Conservation (phyloP, 2,113 vertebrate genomes). For the Suncus etruscus region DNA sequence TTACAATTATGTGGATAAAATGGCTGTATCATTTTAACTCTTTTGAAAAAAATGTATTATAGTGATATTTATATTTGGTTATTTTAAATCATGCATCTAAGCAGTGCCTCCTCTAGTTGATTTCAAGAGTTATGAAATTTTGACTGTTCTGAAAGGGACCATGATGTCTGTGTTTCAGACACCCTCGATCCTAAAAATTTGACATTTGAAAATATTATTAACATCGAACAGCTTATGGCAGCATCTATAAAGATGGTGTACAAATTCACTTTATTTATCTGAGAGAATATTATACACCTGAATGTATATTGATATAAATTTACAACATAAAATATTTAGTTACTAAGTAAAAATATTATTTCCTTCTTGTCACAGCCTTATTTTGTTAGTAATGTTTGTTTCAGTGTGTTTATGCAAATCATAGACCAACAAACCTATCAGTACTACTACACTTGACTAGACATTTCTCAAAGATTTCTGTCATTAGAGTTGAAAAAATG, state of each 20-base stretch:
- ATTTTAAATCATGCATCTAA: neutral
- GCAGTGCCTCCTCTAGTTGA: neutral
- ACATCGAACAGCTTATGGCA: conserved; percentile 52
- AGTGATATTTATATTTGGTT: neutral
- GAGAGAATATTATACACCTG: neutral
- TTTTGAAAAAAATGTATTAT: neutral
- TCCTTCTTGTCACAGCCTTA: neutral
- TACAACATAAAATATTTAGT: neutral
- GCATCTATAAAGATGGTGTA: neutral
- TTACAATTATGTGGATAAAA: neutral
- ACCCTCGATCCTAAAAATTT: conserved; percentile 41
- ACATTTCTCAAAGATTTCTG: too few species aligned
- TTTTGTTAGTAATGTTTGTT: neutral
- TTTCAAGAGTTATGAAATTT: neutral
- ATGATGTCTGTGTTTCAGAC: conserved; percentile 9
- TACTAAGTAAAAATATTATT: neutral
- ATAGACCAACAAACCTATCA: neutral
- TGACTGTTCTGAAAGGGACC: conserved; percentile 46
- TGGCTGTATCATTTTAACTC: neutral
- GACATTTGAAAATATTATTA: conserved; percentile 72
- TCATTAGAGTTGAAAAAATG: too few species aligned
- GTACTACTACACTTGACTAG: neutral
- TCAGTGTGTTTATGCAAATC: neutral
- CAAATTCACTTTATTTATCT: neutral
- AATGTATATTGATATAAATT: neutral